Conservation (phyloP, 2,888 invertebrate species). For the Ceramica pisi region DNA sequence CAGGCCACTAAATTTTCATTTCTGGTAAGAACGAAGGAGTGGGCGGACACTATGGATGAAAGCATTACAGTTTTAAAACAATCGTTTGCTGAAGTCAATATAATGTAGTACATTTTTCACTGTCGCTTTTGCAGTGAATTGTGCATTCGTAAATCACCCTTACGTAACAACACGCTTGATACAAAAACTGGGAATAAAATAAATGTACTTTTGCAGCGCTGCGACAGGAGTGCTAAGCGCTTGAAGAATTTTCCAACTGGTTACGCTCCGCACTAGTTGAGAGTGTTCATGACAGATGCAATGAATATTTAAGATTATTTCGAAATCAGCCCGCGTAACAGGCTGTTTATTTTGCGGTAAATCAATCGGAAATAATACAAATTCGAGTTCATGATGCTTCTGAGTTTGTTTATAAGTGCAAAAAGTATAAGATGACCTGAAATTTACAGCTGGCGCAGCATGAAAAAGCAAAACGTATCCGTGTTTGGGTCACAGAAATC, state of each 20-base stretch:
- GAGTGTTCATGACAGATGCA: constrained; percentile 58
- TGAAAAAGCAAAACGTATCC: too few species aligned
- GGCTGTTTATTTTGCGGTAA: background rate
- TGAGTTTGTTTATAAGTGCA: background rate
- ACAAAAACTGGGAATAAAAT: constrained; percentile 75
- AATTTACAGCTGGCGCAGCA: too few species aligned
- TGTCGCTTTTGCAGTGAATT: constrained; percentile 76
- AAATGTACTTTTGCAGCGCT: constrained; percentile 64
- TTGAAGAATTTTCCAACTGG: constrained; percentile 65
- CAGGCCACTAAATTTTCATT: constrained; percentile 62
- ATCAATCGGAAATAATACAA: constrained; percentile 12
- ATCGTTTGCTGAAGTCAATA: constrained; percentile 70
- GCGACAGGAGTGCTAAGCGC: constrained; percentile 63
- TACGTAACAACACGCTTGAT: constrained; percentile 71
- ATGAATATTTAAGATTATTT: constrained; percentile 62
- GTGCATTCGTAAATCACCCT: constrained; percentile 78
- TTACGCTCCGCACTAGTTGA: constrained; percentile 40
- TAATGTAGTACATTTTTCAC: constrained; percentile 74
- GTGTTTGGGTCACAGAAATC: too few species aligned
- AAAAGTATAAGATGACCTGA: background rate
- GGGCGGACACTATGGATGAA: constrained; percentile 41
- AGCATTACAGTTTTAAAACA: constrained; percentile 65
- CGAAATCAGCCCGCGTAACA: constrained; percentile 18
- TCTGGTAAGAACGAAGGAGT: constrained; percentile 43
- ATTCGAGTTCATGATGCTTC: background rate